Percentiles rank a stretch among this genome's conserved stretches.
These are phyloP conservation scores for Nymphalis c-album DNA, from an alignment of 2,888 invertebrate species.

Conservation along the genomic window DNA sequence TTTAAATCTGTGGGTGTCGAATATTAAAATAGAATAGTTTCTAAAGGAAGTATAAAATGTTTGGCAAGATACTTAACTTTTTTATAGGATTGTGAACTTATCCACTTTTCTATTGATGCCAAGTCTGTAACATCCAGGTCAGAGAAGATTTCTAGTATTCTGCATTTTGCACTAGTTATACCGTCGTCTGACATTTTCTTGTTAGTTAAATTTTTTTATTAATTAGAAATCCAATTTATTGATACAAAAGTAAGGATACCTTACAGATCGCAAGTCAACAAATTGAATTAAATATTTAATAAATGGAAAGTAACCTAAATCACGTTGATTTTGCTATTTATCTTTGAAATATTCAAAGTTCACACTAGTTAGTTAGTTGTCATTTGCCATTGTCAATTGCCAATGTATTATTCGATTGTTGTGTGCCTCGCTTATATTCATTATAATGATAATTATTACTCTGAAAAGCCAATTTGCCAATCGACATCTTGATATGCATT, in stretches of 20 bases:
- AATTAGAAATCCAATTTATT: too few relatives aligned
- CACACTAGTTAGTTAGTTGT: too few relatives aligned
- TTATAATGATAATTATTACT: too few relatives aligned
- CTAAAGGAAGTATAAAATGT: background rate
- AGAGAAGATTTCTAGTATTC: slow-evolving; percentile 59
- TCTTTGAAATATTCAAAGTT: too few relatives aligned
- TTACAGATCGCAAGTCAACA: background rate
- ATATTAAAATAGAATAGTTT: background rate
- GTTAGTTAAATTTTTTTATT: background rate
- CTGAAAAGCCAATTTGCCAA: too few relatives aligned
- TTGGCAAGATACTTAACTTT: slow-evolving; percentile 52
- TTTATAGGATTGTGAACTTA: slow-evolving; percentile 61
- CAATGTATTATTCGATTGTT: too few relatives aligned
- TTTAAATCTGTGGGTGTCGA: slow-evolving; percentile 56
- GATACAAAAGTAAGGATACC: background rate
- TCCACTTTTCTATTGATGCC: slow-evolving; percentile 65
- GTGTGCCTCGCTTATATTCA: too few relatives aligned
- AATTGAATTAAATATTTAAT: too few relatives aligned
- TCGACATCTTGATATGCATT: too few relatives aligned
- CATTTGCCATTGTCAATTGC: too few relatives aligned
- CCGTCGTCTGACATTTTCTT: slow-evolving; percentile 37
- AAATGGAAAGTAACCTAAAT: too few relatives aligned
- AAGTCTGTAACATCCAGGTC: slow-evolving; percentile 58
- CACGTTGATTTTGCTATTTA: too few relatives aligned
- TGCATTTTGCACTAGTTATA: slow-evolving; percentile 52